Base-by-base conservation (phyloP, 2,797 vertebrate species). In the Acomys russatus region DNA sequence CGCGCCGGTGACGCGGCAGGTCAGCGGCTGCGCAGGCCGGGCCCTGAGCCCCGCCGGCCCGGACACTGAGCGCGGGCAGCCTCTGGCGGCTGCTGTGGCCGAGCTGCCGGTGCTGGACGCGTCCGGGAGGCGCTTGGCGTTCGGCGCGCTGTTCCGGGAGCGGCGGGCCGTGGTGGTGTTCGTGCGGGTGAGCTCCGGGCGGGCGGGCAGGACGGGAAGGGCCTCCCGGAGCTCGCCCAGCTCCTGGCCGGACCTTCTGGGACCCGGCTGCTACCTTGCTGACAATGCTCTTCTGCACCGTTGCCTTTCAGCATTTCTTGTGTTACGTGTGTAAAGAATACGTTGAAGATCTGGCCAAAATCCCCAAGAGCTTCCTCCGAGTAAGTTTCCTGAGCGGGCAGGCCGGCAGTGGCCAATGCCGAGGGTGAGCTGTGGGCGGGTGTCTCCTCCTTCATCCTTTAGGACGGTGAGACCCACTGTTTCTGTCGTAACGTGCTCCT, bases 311-410 rank as follows among this genome's bases (percentile, higher is more conserved):
- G 99, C 99, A 99, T 98, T 99, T 99, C 98, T 98, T 99, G 96
- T 99, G 99, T 98, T 99, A 99, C 97, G 98, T 98, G 84, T 99
- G 99, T 97, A 99, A 99, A 98, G 99, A 99, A 96, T 99, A 99
- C 51, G 99, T 99, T 78, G 99, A 99, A 88, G 99, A 99, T 97
- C 98, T 99, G 98, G 99, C 99, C 64, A 99, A 99, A 99, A 98
- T 99, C 93, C 99, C 99, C 22, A 97, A 95, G 97, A 97, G 98
- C 17, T 98, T 97, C 91, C 98, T 99, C 87, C 97, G 98, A 98
- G 99, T 99, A 98, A 99, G 98, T 98, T 71, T 95, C 9, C 73
- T 6, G 66, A 74, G 59, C 10, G 44, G 51, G 64, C 44, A 74
- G 33, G 70, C n/a, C 44, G 1, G 22, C 84, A 6, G 35, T 11